phyloP scores from a whole-genome alignment of 2,797 vertebrate genomes.

The Masticophis lateralis region DNA sequence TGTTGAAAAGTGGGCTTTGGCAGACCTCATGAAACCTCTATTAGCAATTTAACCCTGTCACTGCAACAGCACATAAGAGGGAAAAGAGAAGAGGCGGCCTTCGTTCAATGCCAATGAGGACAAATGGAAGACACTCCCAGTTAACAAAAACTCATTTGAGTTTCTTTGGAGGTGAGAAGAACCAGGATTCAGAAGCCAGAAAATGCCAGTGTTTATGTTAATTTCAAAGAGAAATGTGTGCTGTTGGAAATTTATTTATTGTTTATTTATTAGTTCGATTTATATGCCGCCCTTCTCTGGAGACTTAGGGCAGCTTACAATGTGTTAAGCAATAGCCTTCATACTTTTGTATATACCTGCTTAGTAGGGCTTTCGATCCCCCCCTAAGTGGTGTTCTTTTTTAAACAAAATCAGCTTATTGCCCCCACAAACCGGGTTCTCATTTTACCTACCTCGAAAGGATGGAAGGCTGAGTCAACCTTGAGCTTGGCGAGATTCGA shows the following conservation, averaged over 20 bases:
- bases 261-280: too few relatives aligned
- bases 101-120: not conserved
- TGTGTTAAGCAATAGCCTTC: too few relatives aligned
- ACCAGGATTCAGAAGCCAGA: not conserved
- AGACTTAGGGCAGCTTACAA: too few relatives aligned
- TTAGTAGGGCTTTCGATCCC: too few relatives aligned
- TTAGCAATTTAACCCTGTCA: slow-evolving; percentile 91
- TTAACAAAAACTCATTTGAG: slow-evolving; percentile 39
- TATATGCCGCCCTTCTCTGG: too few relatives aligned
- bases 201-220: not conserved
- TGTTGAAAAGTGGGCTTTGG: slow-evolving; percentile 89
- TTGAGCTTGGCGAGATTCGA: too few relatives aligned
- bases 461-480: too few relatives aligned
- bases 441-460: too few relatives aligned
- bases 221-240: not conserved
- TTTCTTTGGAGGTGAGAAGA: slow-evolving; percentile 4
- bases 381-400: too few relatives aligned
- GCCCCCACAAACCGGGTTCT: too few relatives aligned
- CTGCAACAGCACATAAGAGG: slow-evolving; percentile 52
- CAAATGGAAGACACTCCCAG: slow-evolving; percentile 24
- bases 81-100: slow-evolving; percentile 2
- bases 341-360: too few relatives aligned
- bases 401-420: too few relatives aligned
- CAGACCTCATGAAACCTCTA: slow-evolving; percentile 92
- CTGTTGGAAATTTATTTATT: not conserved